A percentile compares a stretch with the other conserved stretches of the same genome.
These are phyloP conservation scores for Brachyhypopomus occidentalis DNA, from an alignment of 2,113 vertebrate genomes.

Conservation along the genomic window DNA sequence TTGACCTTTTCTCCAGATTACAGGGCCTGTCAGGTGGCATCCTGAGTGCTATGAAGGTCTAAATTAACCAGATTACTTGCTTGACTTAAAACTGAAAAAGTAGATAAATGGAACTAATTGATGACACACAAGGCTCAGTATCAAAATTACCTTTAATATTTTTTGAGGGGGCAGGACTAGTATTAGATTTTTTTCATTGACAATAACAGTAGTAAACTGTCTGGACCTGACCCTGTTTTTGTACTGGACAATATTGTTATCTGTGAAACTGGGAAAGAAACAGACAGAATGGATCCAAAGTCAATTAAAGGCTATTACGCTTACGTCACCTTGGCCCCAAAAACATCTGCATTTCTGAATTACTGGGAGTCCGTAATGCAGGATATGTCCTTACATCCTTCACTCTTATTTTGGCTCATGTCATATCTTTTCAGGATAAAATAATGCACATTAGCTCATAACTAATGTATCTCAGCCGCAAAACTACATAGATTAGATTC, in stretches of 20 bases:
- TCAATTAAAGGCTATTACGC: conserved; percentile 12
- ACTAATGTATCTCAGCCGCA: no score
- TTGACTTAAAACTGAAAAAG: background rate
- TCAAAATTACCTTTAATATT: background rate
- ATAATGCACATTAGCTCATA: background rate
- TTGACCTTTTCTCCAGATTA: background rate
- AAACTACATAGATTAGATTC: no score
- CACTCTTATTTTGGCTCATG: background rate
- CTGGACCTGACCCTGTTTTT: background rate
- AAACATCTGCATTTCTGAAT: conserved; percentile 6
- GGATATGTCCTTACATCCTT: background rate
- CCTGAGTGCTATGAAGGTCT: background rate
- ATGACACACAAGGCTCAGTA: background rate
- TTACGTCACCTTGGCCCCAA: conserved; percentile 1
- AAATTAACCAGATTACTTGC: background rate
- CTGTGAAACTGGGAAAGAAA: background rate
- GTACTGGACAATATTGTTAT: background rate
- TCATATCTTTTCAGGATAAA: background rate
- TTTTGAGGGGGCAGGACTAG: background rate
- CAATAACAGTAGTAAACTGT: background rate
- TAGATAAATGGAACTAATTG: background rate
- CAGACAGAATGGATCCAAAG: background rate
- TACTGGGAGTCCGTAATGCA: background rate
- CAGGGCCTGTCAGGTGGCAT: conserved; percentile 18
- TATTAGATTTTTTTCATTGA: background rate